Conservation (phyloP, 2,797 vertebrate species). For the Craterocephalus amniculus region DNA sequence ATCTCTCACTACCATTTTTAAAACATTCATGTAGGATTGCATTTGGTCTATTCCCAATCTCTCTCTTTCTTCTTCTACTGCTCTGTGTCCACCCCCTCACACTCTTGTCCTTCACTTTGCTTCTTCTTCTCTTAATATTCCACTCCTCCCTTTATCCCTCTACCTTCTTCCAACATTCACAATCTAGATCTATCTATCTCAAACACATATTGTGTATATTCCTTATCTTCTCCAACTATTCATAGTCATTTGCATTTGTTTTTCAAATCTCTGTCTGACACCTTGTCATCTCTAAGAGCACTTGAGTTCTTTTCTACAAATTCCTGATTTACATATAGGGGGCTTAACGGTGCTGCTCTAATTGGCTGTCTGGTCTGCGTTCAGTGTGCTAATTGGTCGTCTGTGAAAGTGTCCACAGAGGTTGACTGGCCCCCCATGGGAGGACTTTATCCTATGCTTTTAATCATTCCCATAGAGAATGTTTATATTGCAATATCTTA, state of each 20-base stretch:
- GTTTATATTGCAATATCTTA: constrained; percentile 2
- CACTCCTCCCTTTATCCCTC: constrained; percentile 13
- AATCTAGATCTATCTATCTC: constrained; percentile 39
- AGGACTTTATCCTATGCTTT: constrained; percentile 43
- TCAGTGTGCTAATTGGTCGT: constrained; percentile 66
- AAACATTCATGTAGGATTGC: constrained; percentile 56
- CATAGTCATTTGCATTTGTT: constrained; percentile 30
- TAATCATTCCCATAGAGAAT: constrained; percentile 47
- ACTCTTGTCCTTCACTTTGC: constrained; percentile 41
- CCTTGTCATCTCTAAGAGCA: constrained; percentile 22
- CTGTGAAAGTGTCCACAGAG: constrained; percentile 55
- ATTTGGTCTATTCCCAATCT: constrained; percentile 38
- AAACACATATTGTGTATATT: constrained; percentile 24
- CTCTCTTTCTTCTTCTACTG: constrained; percentile 27
- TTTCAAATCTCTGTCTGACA: constrained; percentile 14
- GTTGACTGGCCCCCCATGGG: constrained; percentile 25
- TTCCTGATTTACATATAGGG: constrained; percentile 48
- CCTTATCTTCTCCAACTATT: constrained; percentile 4
- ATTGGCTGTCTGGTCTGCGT: constrained; percentile 66
- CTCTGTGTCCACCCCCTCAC: constrained; percentile 56
- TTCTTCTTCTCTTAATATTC: constrained; percentile 44
- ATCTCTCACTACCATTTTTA: constrained; percentile 34
- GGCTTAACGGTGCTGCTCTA: constrained; percentile 48
- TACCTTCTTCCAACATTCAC: constrained; percentile 40
- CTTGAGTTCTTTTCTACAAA: constrained; percentile 44